Evolutionary conservation across 2,888 invertebrate species (phyloP).

Genomic region (Stenodera caucasica): DNA sequence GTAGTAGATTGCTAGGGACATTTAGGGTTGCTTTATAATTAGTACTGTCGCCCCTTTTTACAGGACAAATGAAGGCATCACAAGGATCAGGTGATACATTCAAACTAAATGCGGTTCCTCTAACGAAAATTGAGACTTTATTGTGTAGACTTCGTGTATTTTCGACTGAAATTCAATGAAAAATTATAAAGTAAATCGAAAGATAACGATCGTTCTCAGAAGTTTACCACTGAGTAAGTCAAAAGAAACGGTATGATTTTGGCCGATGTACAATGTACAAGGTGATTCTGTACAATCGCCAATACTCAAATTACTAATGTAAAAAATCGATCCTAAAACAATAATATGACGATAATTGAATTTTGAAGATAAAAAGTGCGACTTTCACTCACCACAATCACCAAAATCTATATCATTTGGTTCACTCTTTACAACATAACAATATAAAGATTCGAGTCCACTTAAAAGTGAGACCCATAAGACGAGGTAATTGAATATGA

Average conservation of each 20-base stretch:
- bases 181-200: too few species aligned
- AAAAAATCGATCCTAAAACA: conserved; percentile 12
- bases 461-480: background rate
- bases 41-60: background rate
- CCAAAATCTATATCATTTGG: background rate
- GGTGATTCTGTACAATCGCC: background rate
- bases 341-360: background rate
- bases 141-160: background rate
- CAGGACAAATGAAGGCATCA: conserved; percentile 14
- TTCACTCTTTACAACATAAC: background rate
- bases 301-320: background rate
- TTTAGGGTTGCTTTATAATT: conserved; percentile 9
- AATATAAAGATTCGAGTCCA: background rate
- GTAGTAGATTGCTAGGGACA: background rate
- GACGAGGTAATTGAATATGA: background rate
- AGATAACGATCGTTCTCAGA: too few species aligned
- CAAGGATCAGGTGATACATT: conserved; percentile 15
- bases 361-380: background rate
- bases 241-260: conserved; percentile 7
- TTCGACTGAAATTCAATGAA: background rate
- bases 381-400: conserved; percentile 15
- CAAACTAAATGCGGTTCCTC: conserved; percentile 9
- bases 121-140: background rate
- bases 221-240: conserved; percentile 9
- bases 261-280: conserved; percentile 9